A percentile compares a stretch with the other conserved stretches of the same genome.
Conservation (phyloP, 2,888 invertebrate genomes). For the Lithophane leautieri region DNA sequence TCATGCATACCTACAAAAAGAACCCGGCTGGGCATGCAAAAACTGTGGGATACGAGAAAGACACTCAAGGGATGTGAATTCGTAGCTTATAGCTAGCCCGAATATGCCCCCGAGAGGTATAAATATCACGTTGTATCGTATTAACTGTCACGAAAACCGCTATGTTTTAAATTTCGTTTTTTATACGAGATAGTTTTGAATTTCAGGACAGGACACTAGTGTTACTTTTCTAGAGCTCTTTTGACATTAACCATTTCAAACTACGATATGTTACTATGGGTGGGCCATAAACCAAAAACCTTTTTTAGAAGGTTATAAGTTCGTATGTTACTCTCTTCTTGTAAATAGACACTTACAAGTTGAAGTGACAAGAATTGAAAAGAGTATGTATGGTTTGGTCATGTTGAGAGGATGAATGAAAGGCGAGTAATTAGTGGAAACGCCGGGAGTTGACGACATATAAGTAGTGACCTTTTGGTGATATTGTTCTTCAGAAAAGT, state of each 20-base stretch:
- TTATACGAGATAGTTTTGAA: slow-evolving; percentile 52
- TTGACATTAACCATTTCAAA: neutral
- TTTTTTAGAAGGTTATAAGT: neutral
- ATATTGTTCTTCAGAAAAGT: too few relatives aligned
- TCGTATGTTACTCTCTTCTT: too few relatives aligned
- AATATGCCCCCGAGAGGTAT: slow-evolving; percentile 81
- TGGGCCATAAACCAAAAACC: too few relatives aligned
- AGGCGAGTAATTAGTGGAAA: too few relatives aligned
- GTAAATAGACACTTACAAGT: too few relatives aligned
- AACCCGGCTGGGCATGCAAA: slow-evolving; percentile 72
- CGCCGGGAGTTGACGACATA: too few relatives aligned
- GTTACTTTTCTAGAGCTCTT: slow-evolving; percentile 4
- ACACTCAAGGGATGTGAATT: slow-evolving; percentile 82
- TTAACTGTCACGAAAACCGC: slow-evolving; percentile 77
- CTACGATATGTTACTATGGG: too few relatives aligned
- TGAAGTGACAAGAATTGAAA: too few relatives aligned
- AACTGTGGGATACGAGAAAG: slow-evolving; percentile 72
- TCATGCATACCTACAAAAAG: slow-evolving; percentile 62
- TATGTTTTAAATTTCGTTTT: slow-evolving; percentile 55
- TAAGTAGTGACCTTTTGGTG: too few relatives aligned
- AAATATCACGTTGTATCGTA: slow-evolving; percentile 78
- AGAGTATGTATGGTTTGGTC: too few relatives aligned
- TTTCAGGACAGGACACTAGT: slow-evolving; percentile 11
- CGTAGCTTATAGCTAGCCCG: slow-evolving; percentile 75
- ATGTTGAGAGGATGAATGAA: too few relatives aligned